These are phyloP conservation scores for Drosophila tripunctata DNA, from an alignment of 2,888 invertebrate species.

Conservation along the genomic window DNA sequence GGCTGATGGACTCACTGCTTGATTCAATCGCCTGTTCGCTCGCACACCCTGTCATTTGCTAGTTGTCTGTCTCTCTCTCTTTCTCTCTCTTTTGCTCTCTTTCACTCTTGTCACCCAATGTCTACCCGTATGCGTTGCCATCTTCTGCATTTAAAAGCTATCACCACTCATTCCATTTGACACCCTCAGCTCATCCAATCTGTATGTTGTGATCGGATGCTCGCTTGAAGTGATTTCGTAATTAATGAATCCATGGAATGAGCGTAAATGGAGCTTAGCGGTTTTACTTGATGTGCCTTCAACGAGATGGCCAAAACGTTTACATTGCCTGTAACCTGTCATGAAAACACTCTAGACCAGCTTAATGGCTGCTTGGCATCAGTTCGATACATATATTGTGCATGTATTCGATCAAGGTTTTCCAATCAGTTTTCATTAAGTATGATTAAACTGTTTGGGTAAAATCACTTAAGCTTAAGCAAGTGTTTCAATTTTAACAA, in stretches of 20 bases:
- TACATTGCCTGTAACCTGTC: slow-evolving; percentile 41
- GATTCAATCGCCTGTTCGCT: background rate
- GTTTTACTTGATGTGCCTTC: slow-evolving; percentile 50
- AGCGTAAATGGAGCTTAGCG: slow-evolving; percentile 64
- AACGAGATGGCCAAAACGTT: slow-evolving; percentile 36
- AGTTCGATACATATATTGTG: slow-evolving; percentile 8
- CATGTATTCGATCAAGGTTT: background rate
- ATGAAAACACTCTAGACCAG: slow-evolving; percentile 20
- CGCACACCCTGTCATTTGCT: slow-evolving; percentile 7
- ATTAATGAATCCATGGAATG: slow-evolving; percentile 68
- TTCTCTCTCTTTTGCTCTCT: too few species aligned
- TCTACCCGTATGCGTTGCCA: slow-evolving; percentile 26
- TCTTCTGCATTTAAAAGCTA: slow-evolving; percentile 60
- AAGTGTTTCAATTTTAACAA: background rate
- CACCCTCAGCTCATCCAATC: slow-evolving; percentile 4
- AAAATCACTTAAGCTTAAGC: background rate
- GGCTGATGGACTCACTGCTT: slow-evolving; percentile 28
- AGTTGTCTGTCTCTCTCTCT: background rate
- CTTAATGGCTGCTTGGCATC: slow-evolving; percentile 21
- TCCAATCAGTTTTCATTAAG: background rate
- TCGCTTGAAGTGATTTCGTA: slow-evolving; percentile 71
- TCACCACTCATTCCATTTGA: slow-evolving; percentile 29
- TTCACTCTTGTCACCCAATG: background rate
- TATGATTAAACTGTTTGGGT: background rate
- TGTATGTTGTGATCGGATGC: slow-evolving; percentile 71